Percentiles rank a stretch among this genome's conserved stretches.
These are phyloP conservation scores for Drosophila biarmipes DNA, from an alignment of 1,140 invertebrate genomes.

Conservation along the genomic window DNA sequence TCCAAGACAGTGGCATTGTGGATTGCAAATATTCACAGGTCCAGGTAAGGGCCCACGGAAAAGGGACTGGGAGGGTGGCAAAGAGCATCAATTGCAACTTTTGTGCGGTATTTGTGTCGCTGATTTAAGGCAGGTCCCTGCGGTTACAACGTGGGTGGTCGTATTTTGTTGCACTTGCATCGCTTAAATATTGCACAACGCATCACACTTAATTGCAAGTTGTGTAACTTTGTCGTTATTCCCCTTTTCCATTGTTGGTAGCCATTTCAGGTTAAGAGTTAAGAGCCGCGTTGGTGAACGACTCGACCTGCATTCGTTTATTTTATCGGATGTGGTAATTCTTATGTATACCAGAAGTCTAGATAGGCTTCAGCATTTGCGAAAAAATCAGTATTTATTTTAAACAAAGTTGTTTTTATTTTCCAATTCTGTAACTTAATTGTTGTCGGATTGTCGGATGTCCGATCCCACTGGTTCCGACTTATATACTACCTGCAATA, in stretches of 20 bases:
- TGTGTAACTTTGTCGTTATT: slow-evolving; percentile 67
- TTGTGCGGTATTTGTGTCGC: slow-evolving; percentile 40
- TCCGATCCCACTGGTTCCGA: no score
- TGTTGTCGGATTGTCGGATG: no score
- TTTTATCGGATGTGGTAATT: neutral
- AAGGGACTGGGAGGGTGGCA: neutral
- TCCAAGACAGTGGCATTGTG: slow-evolving; percentile 53
- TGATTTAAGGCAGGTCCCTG: slow-evolving; percentile 44
- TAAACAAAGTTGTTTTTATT: no score
- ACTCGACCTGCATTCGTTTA: neutral
- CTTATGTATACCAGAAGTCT: no score
- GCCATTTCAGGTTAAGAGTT: slow-evolving; percentile 4
- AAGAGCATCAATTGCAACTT: slow-evolving; percentile 59
- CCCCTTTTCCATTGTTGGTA: slow-evolving; percentile 9
- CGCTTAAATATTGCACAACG: slow-evolving; percentile 63
- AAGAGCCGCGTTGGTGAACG: neutral
- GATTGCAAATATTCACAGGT: slow-evolving; percentile 47
- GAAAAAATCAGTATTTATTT: no score
- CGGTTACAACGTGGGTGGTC: slow-evolving; percentile 20
- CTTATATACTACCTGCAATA: no score
- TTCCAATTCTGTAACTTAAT: no score
- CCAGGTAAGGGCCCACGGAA: neutral
- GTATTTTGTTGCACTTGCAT: slow-evolving; percentile 32
- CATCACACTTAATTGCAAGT: slow-evolving; percentile 74
- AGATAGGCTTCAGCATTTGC: no score